Base-by-base conservation (phyloP, 1,140 invertebrate genomes). In the Armadillidium nasatum region DNA sequence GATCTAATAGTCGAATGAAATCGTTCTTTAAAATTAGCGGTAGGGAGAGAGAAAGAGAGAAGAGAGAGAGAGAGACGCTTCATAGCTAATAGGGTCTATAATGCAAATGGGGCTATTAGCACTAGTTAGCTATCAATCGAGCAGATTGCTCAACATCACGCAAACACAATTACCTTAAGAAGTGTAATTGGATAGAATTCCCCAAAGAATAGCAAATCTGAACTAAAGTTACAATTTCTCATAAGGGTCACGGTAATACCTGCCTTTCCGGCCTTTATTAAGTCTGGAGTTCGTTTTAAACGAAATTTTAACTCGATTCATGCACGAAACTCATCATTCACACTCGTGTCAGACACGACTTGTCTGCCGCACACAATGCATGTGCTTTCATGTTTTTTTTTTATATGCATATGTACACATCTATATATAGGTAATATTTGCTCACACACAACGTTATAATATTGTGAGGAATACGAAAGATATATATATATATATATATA, bases 101-200 rank as follows among this genome's bases (percentile, higher is more conserved):
- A 60, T 60, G 50, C 50, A 60, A 60, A 60, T 60, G 50, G 50
- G 50, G 50, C 50, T 60, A 60, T 60, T 60, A 60, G 50, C 50
- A 60, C 50, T 60, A 60, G 50, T 60, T 60, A 60, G 50, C 50
- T 60, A 60, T 60, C 50, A 60, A 60, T 60, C 50, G 50, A 60
- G 50, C 50, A 60, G 19, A 60, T 60, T 60, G 50, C 50, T 60
- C 11, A 13, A 60, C 50, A 60, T 15, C 50, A 60, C 50, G 50
- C 50, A 60, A 60, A 13, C 1, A 60, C 50, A 60, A 60, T 60
- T 60, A 60, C 50, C 50, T 60, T 19, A 60, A 7, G 50, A 60
- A 60, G 50, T 19, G 50, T 60, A 60, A 60, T 60, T 60, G 50
- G 50, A 13, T 19, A 60, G 50, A 15, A 60, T 60, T 60, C 50